Percentiles rank a stretch among this genome's conserved stretches.
Evolutionary conservation across 2,113 vertebrate genomes (phyloP).

Genomic region (Campylomormyrus tamandua): DNA sequence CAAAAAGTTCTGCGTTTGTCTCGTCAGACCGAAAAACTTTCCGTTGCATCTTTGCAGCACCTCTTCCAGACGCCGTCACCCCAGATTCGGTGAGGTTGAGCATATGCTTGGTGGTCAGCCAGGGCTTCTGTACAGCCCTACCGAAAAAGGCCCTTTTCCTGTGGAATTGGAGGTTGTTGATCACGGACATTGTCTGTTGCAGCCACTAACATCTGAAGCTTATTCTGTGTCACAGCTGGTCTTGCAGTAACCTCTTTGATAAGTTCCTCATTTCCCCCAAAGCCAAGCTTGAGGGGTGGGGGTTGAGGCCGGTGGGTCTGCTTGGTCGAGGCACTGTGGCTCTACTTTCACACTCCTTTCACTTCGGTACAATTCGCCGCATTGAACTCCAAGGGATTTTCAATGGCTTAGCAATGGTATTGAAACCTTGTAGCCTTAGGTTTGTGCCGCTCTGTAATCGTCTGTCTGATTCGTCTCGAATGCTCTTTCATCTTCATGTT

Average conservation of each 20-base stretch:
- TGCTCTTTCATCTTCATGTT: neutral
- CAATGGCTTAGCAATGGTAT: neutral
- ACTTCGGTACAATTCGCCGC: neutral
- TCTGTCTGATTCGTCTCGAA: neutral
- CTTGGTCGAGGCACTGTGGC: neutral
- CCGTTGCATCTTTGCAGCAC: neutral
- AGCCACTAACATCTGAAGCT: neutral
- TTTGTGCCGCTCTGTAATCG: neutral
- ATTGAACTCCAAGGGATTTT: neutral
- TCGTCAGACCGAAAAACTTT: neutral
- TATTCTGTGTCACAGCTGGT: neutral
- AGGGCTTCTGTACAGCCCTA: neutral
- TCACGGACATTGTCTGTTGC: neutral
- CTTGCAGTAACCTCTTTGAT: neutral
- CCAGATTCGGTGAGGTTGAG: neutral
- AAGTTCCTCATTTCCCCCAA: neutral
- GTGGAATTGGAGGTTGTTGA: neutral
- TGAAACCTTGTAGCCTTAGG: neutral
- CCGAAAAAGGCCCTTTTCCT: neutral
- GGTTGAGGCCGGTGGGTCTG: neutral
- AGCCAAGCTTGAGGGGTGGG: neutral
- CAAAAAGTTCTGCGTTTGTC: neutral
- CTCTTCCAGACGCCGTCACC: neutral
- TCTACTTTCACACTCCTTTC: neutral
- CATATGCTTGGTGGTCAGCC: neutral